Conservation (phyloP, 2,888 invertebrate species). For the Cephus pulcher region DNA sequence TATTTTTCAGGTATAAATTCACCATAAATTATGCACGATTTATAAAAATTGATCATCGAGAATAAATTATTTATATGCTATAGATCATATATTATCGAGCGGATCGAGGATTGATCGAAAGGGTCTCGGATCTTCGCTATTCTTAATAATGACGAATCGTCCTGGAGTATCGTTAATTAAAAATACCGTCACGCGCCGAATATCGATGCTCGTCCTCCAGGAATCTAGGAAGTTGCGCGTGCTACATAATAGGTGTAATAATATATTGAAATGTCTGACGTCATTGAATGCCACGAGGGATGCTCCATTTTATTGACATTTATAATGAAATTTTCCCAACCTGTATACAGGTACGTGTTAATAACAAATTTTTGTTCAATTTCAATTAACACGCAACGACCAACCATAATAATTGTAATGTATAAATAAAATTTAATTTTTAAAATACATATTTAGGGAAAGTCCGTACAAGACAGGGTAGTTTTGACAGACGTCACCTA, state of each 20-base stretch:
- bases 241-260: slow-evolving; percentile 6
- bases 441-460: not conserved
- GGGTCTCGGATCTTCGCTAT: not conserved
- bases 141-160: not conserved
- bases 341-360: not conserved
- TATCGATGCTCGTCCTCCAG: slow-evolving; percentile 44
- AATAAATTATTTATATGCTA: not conserved
- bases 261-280: slow-evolving; percentile 10
- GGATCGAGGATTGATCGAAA: not conserved
- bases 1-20: not conserved
- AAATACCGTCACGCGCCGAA: slow-evolving; percentile 54
- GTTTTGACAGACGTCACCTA: no score
- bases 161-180: slow-evolving; percentile 42
- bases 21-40: not conserved
- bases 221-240: not conserved
- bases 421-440: not conserved
- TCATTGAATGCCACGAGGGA: slow-evolving; percentile 16
- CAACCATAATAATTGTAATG: not conserved
- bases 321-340: not conserved
- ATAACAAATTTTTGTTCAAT: not conserved
- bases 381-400: not conserved
- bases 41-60: not conserved
- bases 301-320: slow-evolving; percentile 46
- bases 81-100: not conserved
- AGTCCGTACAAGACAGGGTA: no score